Percentiles rank a stretch among this genome's conserved stretches.
Evolutionary conservation across 2,797 vertebrate species (phyloP).

Genomic region (Phoebastria nigripes): DNA sequence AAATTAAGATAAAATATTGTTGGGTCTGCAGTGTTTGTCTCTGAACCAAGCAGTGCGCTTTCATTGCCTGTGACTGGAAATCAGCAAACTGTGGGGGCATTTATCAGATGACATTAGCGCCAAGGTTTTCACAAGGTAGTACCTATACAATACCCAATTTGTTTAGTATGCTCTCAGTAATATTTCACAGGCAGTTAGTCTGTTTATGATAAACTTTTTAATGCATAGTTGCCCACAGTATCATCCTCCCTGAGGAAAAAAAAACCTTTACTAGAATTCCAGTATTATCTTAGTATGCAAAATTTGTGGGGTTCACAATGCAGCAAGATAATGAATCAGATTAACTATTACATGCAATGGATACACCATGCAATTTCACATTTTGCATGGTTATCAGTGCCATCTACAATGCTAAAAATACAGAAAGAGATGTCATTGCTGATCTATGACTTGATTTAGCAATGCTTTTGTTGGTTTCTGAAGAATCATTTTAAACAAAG

Average conservation of each 20-base stretch:
- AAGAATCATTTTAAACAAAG: not conserved
- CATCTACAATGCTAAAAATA: not conserved
- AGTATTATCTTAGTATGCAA: not conserved
- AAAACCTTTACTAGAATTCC: not conserved
- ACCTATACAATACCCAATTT: not conserved
- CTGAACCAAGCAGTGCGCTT: not conserved
- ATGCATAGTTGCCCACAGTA: not conserved
- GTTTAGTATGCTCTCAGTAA: not conserved
- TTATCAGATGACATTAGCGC: not conserved
- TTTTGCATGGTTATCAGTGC: not conserved
- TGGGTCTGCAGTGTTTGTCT: conserved; percentile 24
- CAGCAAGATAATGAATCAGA: not conserved
- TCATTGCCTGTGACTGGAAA: not conserved
- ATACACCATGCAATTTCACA: not conserved
- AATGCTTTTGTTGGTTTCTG: not conserved
- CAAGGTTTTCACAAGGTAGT: not conserved
- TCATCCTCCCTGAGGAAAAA: not conserved
- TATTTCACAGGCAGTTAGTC: not conserved
- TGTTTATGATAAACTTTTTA: not conserved
- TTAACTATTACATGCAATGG: not conserved
- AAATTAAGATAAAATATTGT: conserved; percentile 70
- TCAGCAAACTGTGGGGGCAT: not conserved
- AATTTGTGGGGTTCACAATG: not conserved
- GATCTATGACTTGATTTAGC: not conserved
- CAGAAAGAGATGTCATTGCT: not conserved